Evolutionary conservation across 2,113 vertebrate genomes (phyloP), one percentile per base, ranked within the genome.

Genomic region (Mus musculus): DNA sequence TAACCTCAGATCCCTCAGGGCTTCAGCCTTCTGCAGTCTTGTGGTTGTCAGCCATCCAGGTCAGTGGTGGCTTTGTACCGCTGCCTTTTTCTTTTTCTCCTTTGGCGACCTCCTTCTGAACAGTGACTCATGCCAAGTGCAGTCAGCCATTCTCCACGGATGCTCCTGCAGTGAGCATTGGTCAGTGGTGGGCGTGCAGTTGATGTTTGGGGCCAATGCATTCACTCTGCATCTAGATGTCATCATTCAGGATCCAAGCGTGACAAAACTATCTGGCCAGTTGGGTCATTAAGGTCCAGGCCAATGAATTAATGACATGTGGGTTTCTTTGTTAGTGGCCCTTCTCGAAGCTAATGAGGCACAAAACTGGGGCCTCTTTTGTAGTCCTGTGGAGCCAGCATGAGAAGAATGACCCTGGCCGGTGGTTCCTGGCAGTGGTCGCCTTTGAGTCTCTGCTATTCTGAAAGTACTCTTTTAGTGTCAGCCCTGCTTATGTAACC

Each of bases 91-190:
- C 73, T 69, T 28, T 67, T 36, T 49, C 2, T 42, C 22, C 75
- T 92, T 89, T 87, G n/a, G 28, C 65, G 80, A 16, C 42, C 46
- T 88, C 20, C 9, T 89, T 65, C 59, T 65, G 84, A 92, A 94
- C 39, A 84, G 85, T 65, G 85, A 90, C 65, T 81, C 80, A 33
- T 92, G 65, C 85, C 72, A 92, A 92, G 80, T 1, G 24, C 22
- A 46, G 22, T 80, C 92, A 26, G 78, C 72, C 39, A 0, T 42
- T 39, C 59, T 76, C 65, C 61, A 3, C 3, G n/a, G 36, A 42
- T 61, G 72, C 63, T 88, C 81, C 77, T 86, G 65, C 85, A 46
- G 65, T 26, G 81, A 20, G 22, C 46, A 0, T 24, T 88, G 86
- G 85, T 78, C 72, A 49, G 22, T 33, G 33, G 63, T 46, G 12